These are phyloP conservation scores for Meliscaeva auricollis DNA, from an alignment of 2,888 invertebrate genomes.

Conservation along the genomic window DNA sequence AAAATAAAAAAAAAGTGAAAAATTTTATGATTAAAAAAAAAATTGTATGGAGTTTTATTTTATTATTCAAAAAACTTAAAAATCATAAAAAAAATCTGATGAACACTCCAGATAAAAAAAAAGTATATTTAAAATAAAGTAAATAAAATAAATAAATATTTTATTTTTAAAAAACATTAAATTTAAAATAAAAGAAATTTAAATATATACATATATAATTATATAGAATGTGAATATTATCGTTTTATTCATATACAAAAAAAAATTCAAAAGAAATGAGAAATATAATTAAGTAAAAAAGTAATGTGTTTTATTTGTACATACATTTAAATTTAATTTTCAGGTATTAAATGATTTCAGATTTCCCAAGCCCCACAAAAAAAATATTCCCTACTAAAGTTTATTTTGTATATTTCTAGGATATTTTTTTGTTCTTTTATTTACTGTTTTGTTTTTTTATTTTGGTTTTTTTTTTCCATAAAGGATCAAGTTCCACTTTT, in stretches of 20 bases:
- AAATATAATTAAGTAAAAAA: constrained; percentile 67
- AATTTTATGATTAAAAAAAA: constrained; percentile 15
- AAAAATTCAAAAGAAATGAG: constrained; percentile 50
- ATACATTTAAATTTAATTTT: constrained; percentile 35
- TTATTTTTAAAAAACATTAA: constrained; percentile 58
- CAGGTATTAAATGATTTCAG: constrained; percentile 7
- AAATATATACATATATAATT: constrained; percentile 18
- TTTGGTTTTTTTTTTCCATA: constrained; percentile 54
- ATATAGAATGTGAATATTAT: constrained; percentile 61
- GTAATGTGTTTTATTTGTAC: constrained; percentile 67
- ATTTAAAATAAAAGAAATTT: constrained; percentile 44
- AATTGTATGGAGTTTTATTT: constrained; percentile 27
- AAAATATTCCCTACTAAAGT: background rate
- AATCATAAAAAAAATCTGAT: constrained; percentile 18
- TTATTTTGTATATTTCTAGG: too few species aligned
- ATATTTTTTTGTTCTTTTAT: background rate
- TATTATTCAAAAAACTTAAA: constrained; percentile 11
- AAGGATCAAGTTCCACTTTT: constrained; percentile 40
- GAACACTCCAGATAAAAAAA: constrained; percentile 44
- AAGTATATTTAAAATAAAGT: constrained; percentile 30
- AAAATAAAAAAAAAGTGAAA: constrained; percentile 23
- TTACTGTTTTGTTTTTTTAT: background rate
- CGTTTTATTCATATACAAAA: constrained; percentile 70
- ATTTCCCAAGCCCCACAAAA: background rate
- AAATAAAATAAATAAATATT: constrained; percentile 39